Conservation (phyloP, 2,888 invertebrate species). For the Lissocephala sabroskyi region DNA sequence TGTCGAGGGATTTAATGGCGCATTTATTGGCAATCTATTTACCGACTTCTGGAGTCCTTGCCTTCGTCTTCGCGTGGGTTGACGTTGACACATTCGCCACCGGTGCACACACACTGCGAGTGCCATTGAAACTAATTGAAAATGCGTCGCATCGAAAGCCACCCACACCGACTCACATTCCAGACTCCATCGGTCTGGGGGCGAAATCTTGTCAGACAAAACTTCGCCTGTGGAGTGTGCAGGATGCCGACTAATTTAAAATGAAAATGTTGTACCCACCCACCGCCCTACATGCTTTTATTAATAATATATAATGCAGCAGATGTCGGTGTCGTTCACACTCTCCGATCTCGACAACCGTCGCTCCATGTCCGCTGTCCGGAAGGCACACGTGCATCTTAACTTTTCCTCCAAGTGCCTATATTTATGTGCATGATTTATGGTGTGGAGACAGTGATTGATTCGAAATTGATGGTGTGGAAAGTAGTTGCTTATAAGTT, state of each 20-base stretch:
- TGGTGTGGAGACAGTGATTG: conserved; percentile 56
- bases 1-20: conserved; percentile 48
- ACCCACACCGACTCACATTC: conserved; percentile 12
- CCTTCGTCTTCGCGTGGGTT: neutral
- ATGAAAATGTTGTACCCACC: conserved; percentile 30
- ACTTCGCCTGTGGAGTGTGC: conserved; percentile 32
- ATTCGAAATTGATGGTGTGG: conserved; percentile 55
- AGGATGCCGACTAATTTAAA: conserved; percentile 24
- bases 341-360: neutral
- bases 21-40: conserved; percentile 57
- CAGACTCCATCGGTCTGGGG: too few relatives aligned
- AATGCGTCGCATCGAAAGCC: conserved; percentile 36
- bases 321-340: conserved; percentile 28
- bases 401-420: conserved; percentile 38
- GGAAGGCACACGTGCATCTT: conserved; percentile 7
- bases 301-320: conserved; percentile 56
- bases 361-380: neutral
- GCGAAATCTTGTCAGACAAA: conserved; percentile 42
- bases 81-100: conserved; percentile 50
- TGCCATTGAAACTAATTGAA: conserved; percentile 57
- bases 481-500: conserved; percentile 30
- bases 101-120: conserved; percentile 40
- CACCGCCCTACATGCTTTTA: conserved; percentile 26
- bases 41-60: conserved; percentile 32
- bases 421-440: conserved; percentile 60